These are phyloP conservation scores for Cichlasoma orientale DNA, from an alignment of 2,797 vertebrate species.

Conservation along the genomic window DNA sequence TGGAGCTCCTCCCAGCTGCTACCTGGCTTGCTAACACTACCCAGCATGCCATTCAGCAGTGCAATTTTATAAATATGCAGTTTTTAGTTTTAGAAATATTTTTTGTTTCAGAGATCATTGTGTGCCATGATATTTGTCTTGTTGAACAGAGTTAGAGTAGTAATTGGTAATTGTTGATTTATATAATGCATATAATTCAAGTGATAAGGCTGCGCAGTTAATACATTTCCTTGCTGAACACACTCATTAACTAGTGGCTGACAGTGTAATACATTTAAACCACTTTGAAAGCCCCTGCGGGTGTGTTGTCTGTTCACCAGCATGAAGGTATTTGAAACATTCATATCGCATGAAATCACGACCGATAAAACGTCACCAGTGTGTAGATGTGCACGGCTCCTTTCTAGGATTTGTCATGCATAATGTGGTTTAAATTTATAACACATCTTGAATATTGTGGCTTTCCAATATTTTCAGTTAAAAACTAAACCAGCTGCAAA, in stretches of 20 bases:
- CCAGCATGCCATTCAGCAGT: not conserved
- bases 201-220: accelerated
- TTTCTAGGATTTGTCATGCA: not conserved
- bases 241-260: not conserved
- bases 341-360: not conserved
- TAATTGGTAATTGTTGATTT: not conserved
- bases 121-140: too few relatives aligned
- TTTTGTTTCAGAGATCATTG: not conserved
- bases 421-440: not conserved
- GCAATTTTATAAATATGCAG: not conserved
- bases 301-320: not conserved
- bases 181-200: not conserved
- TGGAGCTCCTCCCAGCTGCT: not conserved
- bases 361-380: not conserved
- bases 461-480: not conserved
- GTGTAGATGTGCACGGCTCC: not conserved
- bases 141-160: not conserved
- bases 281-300: not conserved
- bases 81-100: not conserved
- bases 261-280: not conserved
- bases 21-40: not conserved
- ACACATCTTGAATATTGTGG: not conserved
- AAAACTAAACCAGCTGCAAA: not conserved
- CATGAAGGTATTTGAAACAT: not conserved
- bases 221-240: too few relatives aligned